Evolutionary conservation across 2,113 vertebrate species (phyloP), one percentile per base, ranked within the genome.

Genomic region (Rhabdomys dilectus): DNA sequence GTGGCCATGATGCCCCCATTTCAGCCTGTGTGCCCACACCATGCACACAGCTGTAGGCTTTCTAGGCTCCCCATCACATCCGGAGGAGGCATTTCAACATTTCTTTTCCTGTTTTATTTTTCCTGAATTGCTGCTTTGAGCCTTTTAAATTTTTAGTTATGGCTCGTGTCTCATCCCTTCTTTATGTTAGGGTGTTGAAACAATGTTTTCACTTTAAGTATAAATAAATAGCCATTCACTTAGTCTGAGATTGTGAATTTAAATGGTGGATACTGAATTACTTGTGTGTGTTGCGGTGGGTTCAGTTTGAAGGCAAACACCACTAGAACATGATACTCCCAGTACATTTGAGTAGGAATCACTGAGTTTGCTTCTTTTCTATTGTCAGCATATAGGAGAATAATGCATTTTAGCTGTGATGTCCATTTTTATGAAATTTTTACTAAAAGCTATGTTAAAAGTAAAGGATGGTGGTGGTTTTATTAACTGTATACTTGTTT

Each of bases 371-470:
- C 96, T 95, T 97, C 91, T 98, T 98, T 98, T 97, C 97, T 97
- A 2, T 98, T 96, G 93, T 96, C 97, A 98, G 97, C 96, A 97
- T 96, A 96, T 97, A 97, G 95, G 98, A 97, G 95, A 98, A 98
- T 97, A 97, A 98, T 93, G 96, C 97, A 93, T 98, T 97, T 97
- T 98, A 98, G 98, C 95, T 98, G 95, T 97, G 97, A 98, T 97
- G 97, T 98, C 98, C 98, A 97, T 98, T 98, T 98, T 98, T 98
- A 98, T 97, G 97, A 98, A 98, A 98, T 99, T 98, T 98, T 96
- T 98, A 98, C 98, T 95, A 98, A 98, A 97, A 98, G 98, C 98
- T 98, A 98, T 98, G 98, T 98, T 98, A 98, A 98, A 97, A 98
- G 98, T 98, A 98, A 98, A 98, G 97, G 97, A 96, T 99, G 98